Evolutionary conservation across 2,888 invertebrate species (phyloP), one percentile per base, ranked within the genome.

Genomic region (Ramazzottius varieornatus): DNA sequence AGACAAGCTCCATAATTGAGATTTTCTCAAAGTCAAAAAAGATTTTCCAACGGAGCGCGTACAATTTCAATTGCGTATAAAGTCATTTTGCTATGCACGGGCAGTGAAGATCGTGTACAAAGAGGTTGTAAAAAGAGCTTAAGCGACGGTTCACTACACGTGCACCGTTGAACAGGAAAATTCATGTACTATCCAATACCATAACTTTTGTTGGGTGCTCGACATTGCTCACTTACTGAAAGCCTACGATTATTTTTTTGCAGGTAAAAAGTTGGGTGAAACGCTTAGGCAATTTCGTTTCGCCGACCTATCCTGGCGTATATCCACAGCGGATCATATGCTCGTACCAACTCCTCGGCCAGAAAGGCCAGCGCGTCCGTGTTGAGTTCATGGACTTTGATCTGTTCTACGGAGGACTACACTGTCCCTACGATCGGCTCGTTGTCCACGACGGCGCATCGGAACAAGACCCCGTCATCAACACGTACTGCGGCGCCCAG

Each of bases 351-450:
- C 89, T 98, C 79, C 83, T 86, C 73, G 96, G 96, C 65, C 83
- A 83, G 74, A 82, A 83, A 65, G 86, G 87, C 66, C 91, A 96
- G 79, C 81, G 96, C 74, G 88, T 96, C 72, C 84, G 92, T 69
- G 82, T 96, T 72, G 91, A 89, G 79, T 94, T 96, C 80, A 83
- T 91, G 74, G 96, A 96, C 80, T 96, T 96, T 80, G 94, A 94
- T 80, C 83, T 96, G 71, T 96, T 92, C 81, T 93, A 88, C 80
- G 96, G 96, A 72, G 96, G 94, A 72, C 86, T 91, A 73, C 96
- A 96, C 78, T 98, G 96, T 81, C 96, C 96, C 68, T 93, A 93
- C 81, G 96, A 98, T 81, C 91, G 85, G 80, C 87, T 98, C 72
- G 89, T 89, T 79, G 86, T 98, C 71, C 91, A 88, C 80, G 96